Evolutionary conservation across 1,140 invertebrate genomes (phyloP), one percentile per base, ranked within the genome.

Genomic region (Sinonovacula constricta): DNA sequence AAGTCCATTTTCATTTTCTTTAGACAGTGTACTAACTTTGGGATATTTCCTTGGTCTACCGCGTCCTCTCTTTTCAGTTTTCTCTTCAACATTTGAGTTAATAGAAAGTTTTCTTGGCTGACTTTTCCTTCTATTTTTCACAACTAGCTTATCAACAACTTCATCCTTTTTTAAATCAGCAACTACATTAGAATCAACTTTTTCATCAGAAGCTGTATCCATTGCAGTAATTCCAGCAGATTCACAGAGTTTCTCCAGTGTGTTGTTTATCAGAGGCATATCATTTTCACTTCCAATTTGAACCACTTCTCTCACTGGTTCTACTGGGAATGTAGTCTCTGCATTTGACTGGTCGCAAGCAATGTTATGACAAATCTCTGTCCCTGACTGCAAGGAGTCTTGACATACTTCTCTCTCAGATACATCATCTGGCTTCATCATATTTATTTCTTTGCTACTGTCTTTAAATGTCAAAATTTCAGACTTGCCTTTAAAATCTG

Each of bases 41-140:
- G 34, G n/a, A 14, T 33, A 18, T 1, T 66, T 76, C 53, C 36
- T 54, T 60, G 18, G 22, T 7, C 54, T 76, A 66, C 24, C 56
- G 51, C 49, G 18, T 59, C 18, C 22, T 77, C 34, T 67, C 63
- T 60, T 60, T 51, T 49, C 5, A 0, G 12, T 60, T 26, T 54
- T 78, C 45, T 22, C 36, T 45, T 26, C 14, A 22, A 59, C 59
- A 60, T 59, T 56, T 69, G 3, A 10, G 22, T 53, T n/a, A 45
- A 45, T 10, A 45, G 63, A 45, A 30, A 69, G 22, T 63, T 78
- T 78, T 36, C 75, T 69, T 24, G 65, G 65, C 34, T 62, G 45
- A 63, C 63, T 76, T 59, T 76, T 76, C 30, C 72, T 65, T 31
- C 72, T 66, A 59, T 76, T 45, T 28, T 66, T 76, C 0, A 54